Conservation (phyloP, 2,888 invertebrate genomes). For the Congeria kusceri region DNA sequence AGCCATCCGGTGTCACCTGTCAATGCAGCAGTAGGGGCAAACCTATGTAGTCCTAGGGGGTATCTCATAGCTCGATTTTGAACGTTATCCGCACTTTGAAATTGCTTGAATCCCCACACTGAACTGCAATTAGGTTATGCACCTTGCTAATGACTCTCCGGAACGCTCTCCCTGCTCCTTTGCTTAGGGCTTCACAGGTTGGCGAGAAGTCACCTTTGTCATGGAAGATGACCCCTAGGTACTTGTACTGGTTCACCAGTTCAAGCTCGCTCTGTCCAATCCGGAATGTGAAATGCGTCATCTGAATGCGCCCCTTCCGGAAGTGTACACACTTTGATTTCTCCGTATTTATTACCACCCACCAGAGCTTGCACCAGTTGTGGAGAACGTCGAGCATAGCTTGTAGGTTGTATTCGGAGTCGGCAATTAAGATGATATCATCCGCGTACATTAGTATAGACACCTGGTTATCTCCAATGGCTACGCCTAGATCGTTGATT, state of each 20-base stretch:
- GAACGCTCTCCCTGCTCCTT: neutral
- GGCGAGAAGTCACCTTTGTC: neutral
- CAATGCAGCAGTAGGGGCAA: slow-evolving; percentile 30
- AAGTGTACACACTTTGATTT: slow-evolving; percentile 26
- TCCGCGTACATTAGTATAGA: slow-evolving; percentile 15
- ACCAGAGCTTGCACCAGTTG: slow-evolving; percentile 19
- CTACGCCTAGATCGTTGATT: slow-evolving; percentile 23
- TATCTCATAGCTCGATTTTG: slow-evolving; percentile 31
- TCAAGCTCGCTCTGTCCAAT: too few species aligned
- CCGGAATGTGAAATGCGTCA: neutral
- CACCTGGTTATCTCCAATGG: neutral
- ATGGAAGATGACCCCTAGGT: slow-evolving; percentile 20
- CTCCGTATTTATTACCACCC: slow-evolving; percentile 10
- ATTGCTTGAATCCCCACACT: slow-evolving; percentile 29
- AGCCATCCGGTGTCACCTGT: slow-evolving; percentile 44
- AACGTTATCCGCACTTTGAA: slow-evolving; percentile 18
- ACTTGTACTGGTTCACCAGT: too few species aligned
- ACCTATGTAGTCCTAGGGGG: slow-evolving; percentile 35
- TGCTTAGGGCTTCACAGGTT: slow-evolving; percentile 8
- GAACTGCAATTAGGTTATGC: slow-evolving; percentile 15
- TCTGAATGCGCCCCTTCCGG: slow-evolving; percentile 6
- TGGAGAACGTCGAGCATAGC: slow-evolving; percentile 6
- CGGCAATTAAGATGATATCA: slow-evolving; percentile 12
- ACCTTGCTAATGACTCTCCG: too few species aligned
- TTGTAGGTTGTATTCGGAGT: slow-evolving; percentile 4